These are phyloP conservation scores for Cyprinodon brontotheroides DNA, from an alignment of 2,113 vertebrate genomes.

Conservation along the genomic window DNA sequence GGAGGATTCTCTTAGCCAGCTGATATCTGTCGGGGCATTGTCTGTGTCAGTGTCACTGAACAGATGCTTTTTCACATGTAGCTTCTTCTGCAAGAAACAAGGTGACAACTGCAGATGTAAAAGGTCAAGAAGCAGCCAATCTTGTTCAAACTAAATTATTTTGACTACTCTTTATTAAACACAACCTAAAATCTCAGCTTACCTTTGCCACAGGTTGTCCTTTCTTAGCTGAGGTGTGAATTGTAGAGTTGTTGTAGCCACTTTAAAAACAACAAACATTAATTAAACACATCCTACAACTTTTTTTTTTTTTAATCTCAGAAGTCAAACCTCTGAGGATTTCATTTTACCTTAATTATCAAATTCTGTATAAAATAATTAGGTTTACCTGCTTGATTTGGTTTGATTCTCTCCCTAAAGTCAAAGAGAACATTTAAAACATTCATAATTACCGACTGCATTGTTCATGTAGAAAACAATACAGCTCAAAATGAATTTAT, in stretches of 20 bases:
- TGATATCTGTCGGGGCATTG: constrained; percentile 79
- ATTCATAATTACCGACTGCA: not conserved
- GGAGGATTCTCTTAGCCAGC: constrained; percentile 86
- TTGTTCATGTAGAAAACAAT: no score
- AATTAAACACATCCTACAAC: constrained; percentile 13
- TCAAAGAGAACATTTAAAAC: constrained; percentile 1
- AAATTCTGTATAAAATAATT: not conserved
- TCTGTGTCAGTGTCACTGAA: constrained; percentile 93
- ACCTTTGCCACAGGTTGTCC: constrained; percentile 48
- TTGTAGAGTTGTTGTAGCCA: constrained; percentile 27
- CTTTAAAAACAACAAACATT: constrained; percentile 38
- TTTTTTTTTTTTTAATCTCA: not conserved
- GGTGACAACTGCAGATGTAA: not conserved
- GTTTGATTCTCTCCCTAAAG: constrained; percentile 50
- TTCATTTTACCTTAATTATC: not conserved
- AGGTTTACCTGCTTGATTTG: constrained; percentile 63
- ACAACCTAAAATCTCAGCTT: constrained; percentile 1
- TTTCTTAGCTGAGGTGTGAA: constrained; percentile 48
- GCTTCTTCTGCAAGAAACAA: constrained; percentile 67
- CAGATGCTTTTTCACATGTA: constrained; percentile 80
- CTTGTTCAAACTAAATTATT: not conserved
- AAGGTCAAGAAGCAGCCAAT: not conserved
- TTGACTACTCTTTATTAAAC: not conserved
- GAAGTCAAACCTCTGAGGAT: not conserved
- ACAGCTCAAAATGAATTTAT: no score